Evolutionary conservation across 2,888 invertebrate genomes (phyloP).

Genomic region (Camptogramma bilineatum): DNA sequence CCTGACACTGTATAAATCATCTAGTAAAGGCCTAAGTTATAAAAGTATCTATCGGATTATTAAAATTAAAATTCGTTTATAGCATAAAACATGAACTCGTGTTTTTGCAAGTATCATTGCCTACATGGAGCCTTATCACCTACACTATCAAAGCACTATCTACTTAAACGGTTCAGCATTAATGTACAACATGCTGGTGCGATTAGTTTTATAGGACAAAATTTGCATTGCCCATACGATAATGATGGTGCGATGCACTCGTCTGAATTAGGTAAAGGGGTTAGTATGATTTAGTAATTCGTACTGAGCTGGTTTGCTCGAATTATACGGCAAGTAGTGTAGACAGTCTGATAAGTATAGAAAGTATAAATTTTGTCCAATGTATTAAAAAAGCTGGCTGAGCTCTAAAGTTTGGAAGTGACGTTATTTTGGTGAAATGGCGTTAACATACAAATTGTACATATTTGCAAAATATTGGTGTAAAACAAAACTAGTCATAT

Average conservation of each 20-base stretch:
- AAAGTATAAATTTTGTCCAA: no score
- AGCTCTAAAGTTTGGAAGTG: no score
- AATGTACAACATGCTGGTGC: conserved; percentile 57
- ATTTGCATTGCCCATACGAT: conserved; percentile 65
- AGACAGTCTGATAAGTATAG: no score
- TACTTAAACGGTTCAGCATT: conserved; percentile 21
- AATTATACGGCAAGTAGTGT: not conserved
- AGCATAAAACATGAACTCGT: not conserved
- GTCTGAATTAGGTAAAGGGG: conserved; percentile 12
- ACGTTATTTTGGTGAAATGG: no score
- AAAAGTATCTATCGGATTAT: no score
- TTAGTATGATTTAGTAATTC: conserved; percentile 3
- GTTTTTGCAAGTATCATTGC: conserved; percentile 4
- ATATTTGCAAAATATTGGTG: no score
- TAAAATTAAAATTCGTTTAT: not conserved
- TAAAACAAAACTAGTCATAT: no score
- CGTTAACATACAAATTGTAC: no score
- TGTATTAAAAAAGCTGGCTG: no score
- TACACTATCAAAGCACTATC: conserved; percentile 23
- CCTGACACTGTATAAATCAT: no score
- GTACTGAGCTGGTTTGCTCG: not conserved
- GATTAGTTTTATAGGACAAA: conserved; percentile 70
- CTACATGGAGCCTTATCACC: conserved; percentile 19
- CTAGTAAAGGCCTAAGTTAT: no score
- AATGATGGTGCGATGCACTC: conserved; percentile 21